These are phyloP conservation scores for Amphipyra berbera DNA, from an alignment of 2,888 invertebrate species.

Conservation along the genomic window DNA sequence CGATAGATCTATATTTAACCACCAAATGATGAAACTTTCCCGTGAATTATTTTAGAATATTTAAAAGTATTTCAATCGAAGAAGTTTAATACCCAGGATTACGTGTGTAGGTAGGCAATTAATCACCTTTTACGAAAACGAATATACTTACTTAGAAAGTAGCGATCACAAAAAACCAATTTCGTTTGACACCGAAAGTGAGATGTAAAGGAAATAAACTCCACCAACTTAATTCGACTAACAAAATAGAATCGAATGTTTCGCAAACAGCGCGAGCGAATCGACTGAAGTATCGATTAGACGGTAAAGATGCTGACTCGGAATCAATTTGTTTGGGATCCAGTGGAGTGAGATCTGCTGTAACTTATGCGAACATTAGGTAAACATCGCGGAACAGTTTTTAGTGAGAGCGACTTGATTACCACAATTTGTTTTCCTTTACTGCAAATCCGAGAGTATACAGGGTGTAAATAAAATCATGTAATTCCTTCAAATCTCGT, in stretches of 20 bases:
- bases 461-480: too few relatives aligned
- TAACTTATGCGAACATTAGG: constrained; percentile 16
- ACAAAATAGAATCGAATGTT: constrained; percentile 40
- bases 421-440: too few relatives aligned
- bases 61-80: too few relatives aligned
- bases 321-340: constrained; percentile 31
- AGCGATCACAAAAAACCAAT: constrained; percentile 26
- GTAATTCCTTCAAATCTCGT: too few relatives aligned
- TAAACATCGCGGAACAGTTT: not conserved
- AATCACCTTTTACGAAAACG: not conserved
- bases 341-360: constrained; percentile 9
- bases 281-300: constrained; percentile 36
- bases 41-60: too few relatives aligned
- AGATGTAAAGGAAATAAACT: constrained; percentile 41
- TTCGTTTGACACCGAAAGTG: constrained; percentile 21
- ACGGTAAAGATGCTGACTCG: constrained; percentile 18
- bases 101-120: not conserved
- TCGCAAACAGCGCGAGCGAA: constrained; percentile 33
- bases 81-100: not conserved
- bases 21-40: too few relatives aligned
- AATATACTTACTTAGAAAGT: not conserved
- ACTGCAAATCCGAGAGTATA: too few relatives aligned
- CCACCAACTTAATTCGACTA: constrained; percentile 32
- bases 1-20: too few relatives aligned
- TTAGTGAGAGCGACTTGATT: not conserved